Evolutionary conservation across 2,113 vertebrate genomes (phyloP).

Genomic region (Desmodus rotundus): DNA sequence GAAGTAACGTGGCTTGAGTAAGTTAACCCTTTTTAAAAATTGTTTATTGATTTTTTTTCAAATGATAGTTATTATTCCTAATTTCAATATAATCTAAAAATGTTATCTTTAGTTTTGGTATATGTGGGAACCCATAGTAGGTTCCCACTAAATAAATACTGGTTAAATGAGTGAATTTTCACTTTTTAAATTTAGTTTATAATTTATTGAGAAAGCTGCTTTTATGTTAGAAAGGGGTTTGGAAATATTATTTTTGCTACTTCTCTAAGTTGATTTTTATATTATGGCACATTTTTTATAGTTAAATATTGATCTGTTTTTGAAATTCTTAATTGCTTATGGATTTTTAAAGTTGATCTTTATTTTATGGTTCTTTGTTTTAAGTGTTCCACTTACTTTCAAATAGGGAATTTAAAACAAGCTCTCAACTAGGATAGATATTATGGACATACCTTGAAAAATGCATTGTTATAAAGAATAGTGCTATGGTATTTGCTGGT

Average conservation of each 20-base stretch:
- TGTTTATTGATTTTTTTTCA: neutral
- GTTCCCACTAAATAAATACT: neutral
- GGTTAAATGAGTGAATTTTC: neutral
- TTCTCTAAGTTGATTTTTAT: neutral
- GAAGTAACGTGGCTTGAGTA: neutral
- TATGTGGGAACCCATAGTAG: neutral
- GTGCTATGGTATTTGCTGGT: neutral
- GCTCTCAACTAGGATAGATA: neutral
- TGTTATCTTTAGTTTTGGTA: neutral
- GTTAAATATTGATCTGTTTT: constrained; percentile 64
- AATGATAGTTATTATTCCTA: neutral
- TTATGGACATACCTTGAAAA: neutral
- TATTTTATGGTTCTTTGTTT: constrained; percentile 56
- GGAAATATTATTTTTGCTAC: constrained; percentile 2
- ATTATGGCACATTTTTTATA: constrained; percentile 32
- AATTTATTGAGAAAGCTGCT: neutral
- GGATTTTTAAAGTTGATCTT: constrained; percentile 38
- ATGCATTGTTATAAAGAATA: neutral
- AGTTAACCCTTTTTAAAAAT: neutral
- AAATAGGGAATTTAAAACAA: constrained; percentile 50
- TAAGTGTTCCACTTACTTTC: constrained; percentile 50
- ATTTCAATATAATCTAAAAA: neutral
- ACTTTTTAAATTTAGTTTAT: neutral
- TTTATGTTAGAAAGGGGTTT: neutral
- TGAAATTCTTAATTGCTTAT: constrained; percentile 65